A percentile compares a stretch with the other conserved stretches of the same genome.
Conservation (phyloP, 1,140 invertebrate species). For the Drosophila auraria region DNA sequence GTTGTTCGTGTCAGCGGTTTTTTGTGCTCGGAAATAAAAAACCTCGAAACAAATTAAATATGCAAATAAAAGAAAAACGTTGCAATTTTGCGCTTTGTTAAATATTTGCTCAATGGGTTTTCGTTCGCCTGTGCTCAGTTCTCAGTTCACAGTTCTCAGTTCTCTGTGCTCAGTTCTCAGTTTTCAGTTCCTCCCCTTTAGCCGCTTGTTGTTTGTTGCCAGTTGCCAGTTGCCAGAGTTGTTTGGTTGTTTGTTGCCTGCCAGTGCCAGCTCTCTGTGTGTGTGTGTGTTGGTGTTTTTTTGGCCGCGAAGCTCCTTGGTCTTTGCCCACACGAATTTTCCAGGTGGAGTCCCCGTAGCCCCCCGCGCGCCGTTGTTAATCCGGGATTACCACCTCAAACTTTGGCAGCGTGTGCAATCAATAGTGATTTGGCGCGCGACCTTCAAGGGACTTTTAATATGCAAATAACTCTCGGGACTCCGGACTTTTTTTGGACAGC, state of each 20-base stretch:
- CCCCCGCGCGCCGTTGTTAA: neutral
- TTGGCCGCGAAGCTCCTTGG: slow-evolving; percentile 5
- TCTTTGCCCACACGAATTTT: slow-evolving; percentile 13
- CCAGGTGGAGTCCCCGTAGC: slow-evolving; percentile 2
- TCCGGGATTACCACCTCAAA: slow-evolving; percentile 21
- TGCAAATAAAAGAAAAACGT: slow-evolving; percentile 78
- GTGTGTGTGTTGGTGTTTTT: neutral
- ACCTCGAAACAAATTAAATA: slow-evolving; percentile 81
- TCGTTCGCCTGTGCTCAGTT: slow-evolving; percentile 28
- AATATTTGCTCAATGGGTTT: slow-evolving; percentile 80
- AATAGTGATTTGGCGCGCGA: slow-evolving; percentile 19
- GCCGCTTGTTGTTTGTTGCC: slow-evolving; percentile 1
- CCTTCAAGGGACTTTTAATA: slow-evolving; percentile 22
- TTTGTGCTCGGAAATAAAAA: slow-evolving; percentile 57
- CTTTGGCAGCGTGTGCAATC: slow-evolving; percentile 15
- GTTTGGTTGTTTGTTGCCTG: slow-evolving; percentile 14
- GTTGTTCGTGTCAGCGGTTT: slow-evolving; percentile 63
- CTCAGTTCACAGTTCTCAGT: neutral
- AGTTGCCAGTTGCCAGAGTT: slow-evolving; percentile 6
- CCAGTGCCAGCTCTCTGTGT: neutral
- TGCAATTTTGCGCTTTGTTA: slow-evolving; percentile 81
- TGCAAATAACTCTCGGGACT: slow-evolving; percentile 8
- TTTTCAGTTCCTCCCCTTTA: neutral
- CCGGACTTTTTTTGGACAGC: neutral
- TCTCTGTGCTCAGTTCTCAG: neutral